These are phyloP conservation scores for Eumerus sabulonum DNA, from an alignment of 2,888 invertebrate species.

Conservation along the genomic window DNA sequence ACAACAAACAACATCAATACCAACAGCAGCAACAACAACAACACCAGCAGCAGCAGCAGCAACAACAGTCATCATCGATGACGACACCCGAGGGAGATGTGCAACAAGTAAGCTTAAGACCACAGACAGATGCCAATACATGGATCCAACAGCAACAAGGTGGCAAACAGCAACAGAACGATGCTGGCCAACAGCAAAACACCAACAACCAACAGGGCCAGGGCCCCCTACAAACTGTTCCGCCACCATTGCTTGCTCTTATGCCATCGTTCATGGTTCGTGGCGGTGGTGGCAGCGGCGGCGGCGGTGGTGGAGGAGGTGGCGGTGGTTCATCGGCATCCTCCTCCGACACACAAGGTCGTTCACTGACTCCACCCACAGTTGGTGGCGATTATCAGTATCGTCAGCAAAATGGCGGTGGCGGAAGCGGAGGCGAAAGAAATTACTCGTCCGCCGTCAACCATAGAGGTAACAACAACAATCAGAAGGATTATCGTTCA, in stretches of 20 bases:
- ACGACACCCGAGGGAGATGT: conserved; percentile 52
- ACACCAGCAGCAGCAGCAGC: conserved; percentile 48
- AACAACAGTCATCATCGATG: conserved; percentile 39
- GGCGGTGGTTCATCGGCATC: conserved; percentile 63
- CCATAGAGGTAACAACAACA: conserved; percentile 43
- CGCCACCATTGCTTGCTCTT: conserved; percentile 86
- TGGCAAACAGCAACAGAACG: conserved; percentile 73
- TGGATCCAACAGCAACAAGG: conserved; percentile 73
- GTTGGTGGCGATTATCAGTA: conserved; percentile 53
- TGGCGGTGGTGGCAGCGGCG: conserved; percentile 55
- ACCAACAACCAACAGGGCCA: conserved; percentile 79
- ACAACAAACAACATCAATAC: conserved; percentile 70
- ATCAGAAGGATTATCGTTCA: conserved; percentile 72
- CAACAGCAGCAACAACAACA: conserved; percentile 70
- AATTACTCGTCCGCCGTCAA: conserved; percentile 48
- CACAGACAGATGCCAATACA: conserved; percentile 77
- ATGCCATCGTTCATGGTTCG: conserved; percentile 87
- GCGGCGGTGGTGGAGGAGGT: no score
- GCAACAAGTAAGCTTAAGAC: conserved; percentile 75
- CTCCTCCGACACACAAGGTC: conserved; percentile 61
- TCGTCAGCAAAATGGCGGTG: conserved; percentile 68
- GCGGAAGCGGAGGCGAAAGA: conserved; percentile 64
- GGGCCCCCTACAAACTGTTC: conserved; percentile 81
- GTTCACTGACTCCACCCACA: conserved; percentile 57
- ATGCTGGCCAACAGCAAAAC: conserved; percentile 73